These are phyloP conservation scores for Melanchra persicariae DNA, from an alignment of 2,888 invertebrate species.

Conservation along the genomic window DNA sequence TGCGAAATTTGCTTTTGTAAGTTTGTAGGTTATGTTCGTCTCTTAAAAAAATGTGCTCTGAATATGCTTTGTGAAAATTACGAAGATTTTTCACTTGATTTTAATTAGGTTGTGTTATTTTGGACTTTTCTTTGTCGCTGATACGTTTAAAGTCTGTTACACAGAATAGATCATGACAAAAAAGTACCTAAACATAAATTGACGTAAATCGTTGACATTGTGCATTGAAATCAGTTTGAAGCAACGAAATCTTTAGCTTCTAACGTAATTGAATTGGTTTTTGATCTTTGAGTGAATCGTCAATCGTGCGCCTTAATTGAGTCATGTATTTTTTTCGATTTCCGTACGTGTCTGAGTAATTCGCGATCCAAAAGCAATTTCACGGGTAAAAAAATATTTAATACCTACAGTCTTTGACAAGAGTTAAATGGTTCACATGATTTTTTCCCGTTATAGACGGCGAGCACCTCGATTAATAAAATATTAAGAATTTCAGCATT, in stretches of 20 bases:
- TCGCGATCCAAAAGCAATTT: slow-evolving; percentile 22
- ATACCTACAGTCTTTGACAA: slow-evolving; percentile 6
- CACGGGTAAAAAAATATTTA: slow-evolving; percentile 27
- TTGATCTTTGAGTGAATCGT: slow-evolving; percentile 42
- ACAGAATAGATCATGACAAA: background rate
- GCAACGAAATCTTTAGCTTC: slow-evolving; percentile 17
- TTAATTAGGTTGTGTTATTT: slow-evolving; percentile 35
- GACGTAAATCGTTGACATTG: background rate
- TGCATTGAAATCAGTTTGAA: slow-evolving; percentile 16
- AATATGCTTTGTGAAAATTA: slow-evolving; percentile 44
- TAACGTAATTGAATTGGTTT: slow-evolving; percentile 40
- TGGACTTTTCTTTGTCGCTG: background rate
- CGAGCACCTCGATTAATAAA: background rate
- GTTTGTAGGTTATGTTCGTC: slow-evolving; percentile 61
- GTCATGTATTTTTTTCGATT: slow-evolving; percentile 45
- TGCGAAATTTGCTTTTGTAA: slow-evolving; percentile 63
- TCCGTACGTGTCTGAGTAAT: slow-evolving; percentile 39
- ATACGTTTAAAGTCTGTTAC: background rate
- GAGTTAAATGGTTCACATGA: slow-evolving; percentile 13
- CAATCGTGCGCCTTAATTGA: slow-evolving; percentile 36
- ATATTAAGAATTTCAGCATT: background rate
- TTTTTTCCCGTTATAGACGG: background rate
- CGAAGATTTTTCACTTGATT: slow-evolving; percentile 14
- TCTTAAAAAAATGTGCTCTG: slow-evolving; percentile 50
- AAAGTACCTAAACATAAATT: background rate